These are phyloP conservation scores for Xestia rhomboidea DNA, from an alignment of 2,888 invertebrate genomes.

Conservation along the genomic window DNA sequence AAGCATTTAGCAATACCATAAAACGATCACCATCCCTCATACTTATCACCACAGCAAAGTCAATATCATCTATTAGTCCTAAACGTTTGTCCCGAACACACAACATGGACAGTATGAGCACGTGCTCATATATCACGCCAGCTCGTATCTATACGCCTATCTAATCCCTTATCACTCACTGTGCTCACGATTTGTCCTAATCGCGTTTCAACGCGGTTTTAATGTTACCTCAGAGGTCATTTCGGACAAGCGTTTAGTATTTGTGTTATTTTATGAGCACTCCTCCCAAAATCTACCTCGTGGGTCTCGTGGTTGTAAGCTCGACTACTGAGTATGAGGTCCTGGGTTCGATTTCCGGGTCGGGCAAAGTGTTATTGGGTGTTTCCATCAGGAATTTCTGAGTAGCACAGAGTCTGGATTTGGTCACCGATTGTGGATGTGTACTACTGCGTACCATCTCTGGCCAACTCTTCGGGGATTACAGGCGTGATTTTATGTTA, in stretches of 20 bases:
- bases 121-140: constrained; percentile 6
- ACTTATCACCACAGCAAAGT: not conserved
- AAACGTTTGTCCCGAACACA: constrained; percentile 6
- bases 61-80: constrained; percentile 11
- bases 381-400: not conserved
- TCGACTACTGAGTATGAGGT: not conserved
- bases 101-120: not conserved
- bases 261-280: not conserved
- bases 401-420: not conserved
- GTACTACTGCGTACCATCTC: too few species aligned
- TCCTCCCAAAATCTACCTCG: not conserved
- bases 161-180: constrained; percentile 38
- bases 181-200: constrained; percentile 24
- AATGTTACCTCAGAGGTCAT: not conserved
- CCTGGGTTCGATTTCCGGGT: not conserved
- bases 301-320: not conserved
- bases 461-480: rapidly evolving
- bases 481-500: not conserved
- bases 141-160: constrained; percentile 14
- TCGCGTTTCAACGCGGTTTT: constrained; percentile 16
- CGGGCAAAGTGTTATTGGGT: not conserved
- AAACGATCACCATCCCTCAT: not conserved
- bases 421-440: too few species aligned
- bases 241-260: not conserved
- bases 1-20: too few species aligned